Evolutionary conservation across 2,797 vertebrate genomes (phyloP).

Genomic region (Sternarchorhynchus goeldii): DNA sequence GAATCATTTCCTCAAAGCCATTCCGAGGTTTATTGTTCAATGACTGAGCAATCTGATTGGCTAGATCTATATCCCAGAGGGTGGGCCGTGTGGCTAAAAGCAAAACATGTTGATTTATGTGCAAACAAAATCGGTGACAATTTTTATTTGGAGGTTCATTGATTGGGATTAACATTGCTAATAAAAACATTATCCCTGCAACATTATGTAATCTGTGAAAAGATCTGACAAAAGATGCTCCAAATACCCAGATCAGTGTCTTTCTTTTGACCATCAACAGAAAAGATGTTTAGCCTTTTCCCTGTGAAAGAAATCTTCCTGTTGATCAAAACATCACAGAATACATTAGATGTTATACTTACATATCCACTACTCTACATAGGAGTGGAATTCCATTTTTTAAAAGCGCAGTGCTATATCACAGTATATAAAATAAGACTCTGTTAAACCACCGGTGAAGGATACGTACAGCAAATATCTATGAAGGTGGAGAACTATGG

Average conservation of each 20-base stretch:
- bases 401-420: too few species aligned
- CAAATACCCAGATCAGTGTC: conserved; percentile 76
- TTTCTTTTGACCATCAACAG: conserved; percentile 55
- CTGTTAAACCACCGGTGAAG: too few species aligned
- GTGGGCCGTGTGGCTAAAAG: conserved; percentile 66
- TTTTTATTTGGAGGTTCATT: not conserved
- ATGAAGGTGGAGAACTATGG: too few species aligned
- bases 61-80: conserved; percentile 93
- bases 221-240: not conserved
- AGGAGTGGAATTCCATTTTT: too few species aligned
- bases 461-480: too few species aligned
- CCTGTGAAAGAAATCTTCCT: conserved; percentile 72
- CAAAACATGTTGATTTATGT: not conserved
- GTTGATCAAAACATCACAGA: conserved; percentile 28
- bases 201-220: not conserved
- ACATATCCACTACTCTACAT: too few species aligned
- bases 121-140: not conserved
- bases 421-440: too few species aligned
- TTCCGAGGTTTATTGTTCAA: conserved; percentile 78
- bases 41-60: conserved; percentile 71
- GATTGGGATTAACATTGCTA: not conserved
- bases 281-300: conserved; percentile 87
- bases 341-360: too few species aligned
- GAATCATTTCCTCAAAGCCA: conserved; percentile 92
- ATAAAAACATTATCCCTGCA: not conserved